Percentiles rank a stretch among this genome's conserved stretches.
Conservation (phyloP, 2,797 vertebrate species). For the Crypturellus tataupa region DNA sequence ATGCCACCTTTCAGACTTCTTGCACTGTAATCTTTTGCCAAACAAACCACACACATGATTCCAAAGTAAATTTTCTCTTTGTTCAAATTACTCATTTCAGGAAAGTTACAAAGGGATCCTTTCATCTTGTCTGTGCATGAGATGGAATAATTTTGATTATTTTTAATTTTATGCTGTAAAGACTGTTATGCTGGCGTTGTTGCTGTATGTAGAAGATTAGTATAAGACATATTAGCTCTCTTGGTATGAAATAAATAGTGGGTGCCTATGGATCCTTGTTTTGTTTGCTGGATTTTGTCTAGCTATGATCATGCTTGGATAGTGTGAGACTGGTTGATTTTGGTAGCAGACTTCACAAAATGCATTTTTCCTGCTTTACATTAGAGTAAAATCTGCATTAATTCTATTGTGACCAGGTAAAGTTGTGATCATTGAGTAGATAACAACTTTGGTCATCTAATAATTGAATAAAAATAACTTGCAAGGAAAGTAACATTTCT, state of each 20-base stretch:
- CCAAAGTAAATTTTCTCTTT: not conserved
- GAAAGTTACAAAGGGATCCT: not conserved
- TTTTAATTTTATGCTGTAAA: not conserved
- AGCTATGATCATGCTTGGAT: not conserved
- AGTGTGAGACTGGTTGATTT: not conserved
- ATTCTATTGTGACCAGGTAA: conserved; percentile 6
- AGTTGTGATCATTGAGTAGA: not conserved
- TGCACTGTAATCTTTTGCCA: not conserved
- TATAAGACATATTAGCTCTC: too few species aligned
- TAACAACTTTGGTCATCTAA: conserved; percentile 31
- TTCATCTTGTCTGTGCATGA: not conserved
- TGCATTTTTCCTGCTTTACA: not conserved
- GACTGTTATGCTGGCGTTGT: not conserved
- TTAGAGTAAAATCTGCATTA: conserved; percentile 28
- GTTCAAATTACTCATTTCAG: not conserved
- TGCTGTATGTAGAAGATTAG: not conserved
- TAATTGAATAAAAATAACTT: not conserved
- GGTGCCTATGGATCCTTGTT: not conserved
- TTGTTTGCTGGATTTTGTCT: not conserved
- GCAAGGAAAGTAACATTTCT: not conserved
- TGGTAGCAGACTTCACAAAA: not conserved
- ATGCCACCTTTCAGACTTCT: not conserved
- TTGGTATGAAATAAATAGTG: not conserved
- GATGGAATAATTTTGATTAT: not conserved
- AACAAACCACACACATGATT: not conserved